Conservation (phyloP, 2,797 vertebrate genomes). For the Xiphophorus birchmanni region DNA sequence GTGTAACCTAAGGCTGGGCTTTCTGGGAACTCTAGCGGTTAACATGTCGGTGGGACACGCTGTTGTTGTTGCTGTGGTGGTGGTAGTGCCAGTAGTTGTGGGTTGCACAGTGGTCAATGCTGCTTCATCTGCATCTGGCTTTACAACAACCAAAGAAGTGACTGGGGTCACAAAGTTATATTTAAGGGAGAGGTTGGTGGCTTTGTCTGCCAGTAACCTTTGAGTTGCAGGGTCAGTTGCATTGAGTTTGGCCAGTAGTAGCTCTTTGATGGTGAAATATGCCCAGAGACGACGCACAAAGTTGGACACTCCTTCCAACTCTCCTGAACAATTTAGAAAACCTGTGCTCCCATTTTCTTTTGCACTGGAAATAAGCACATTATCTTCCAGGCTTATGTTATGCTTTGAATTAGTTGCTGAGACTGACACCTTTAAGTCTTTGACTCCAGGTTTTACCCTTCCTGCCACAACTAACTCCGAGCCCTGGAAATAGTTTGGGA, state of each 20-base stretch:
- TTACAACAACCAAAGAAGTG: slow-evolving; percentile 87
- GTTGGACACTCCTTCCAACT: slow-evolving; percentile 66
- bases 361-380: slow-evolving; percentile 58
- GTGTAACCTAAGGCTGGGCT: slow-evolving; percentile 41
- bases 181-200: slow-evolving; percentile 86
- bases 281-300: slow-evolving; percentile 88
- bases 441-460: slow-evolving; percentile 75
- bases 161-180: slow-evolving; percentile 89
- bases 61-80: slow-evolving; percentile 48
- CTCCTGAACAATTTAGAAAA: slow-evolving; percentile 57
- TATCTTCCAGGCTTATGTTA: slow-evolving; percentile 75
- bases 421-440: slow-evolving; percentile 79
- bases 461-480: slow-evolving; percentile 88
- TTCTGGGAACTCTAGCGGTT: slow-evolving; percentile 47
- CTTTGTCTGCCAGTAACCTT: slow-evolving; percentile 81
- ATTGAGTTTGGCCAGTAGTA: slow-evolving; percentile 82
- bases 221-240: slow-evolving; percentile 71
- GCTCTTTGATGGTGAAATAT: slow-evolving; percentile 87
- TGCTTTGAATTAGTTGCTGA: slow-evolving; percentile 76
- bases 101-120: slow-evolving; percentile 57
- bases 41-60: slow-evolving; percentile 27
- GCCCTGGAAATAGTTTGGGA: slow-evolving; percentile 88
- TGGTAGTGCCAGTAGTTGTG: slow-evolving; percentile 44
- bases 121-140: slow-evolving; percentile 79
- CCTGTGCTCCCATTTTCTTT: slow-evolving; percentile 55